Percentiles rank a stretch among this genome's conserved stretches.
These are phyloP conservation scores for Poeciliopsis turneri DNA, from an alignment of 2,797 vertebrate species.

Conservation along the genomic window DNA sequence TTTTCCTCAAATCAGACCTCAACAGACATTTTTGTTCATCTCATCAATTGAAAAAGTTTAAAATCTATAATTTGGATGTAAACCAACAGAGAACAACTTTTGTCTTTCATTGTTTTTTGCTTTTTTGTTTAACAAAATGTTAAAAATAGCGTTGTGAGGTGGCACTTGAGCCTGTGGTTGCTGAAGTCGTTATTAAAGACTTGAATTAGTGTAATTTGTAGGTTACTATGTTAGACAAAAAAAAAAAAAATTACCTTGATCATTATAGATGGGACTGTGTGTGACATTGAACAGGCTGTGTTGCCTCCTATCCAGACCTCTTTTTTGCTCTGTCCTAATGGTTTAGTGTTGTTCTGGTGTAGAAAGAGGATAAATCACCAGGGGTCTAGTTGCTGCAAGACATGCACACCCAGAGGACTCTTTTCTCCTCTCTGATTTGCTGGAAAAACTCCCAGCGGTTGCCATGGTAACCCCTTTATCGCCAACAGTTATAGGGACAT, in stretches of 20 bases:
- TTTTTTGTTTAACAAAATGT: not conserved
- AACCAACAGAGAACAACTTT: not conserved
- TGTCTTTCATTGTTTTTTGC: not conserved
- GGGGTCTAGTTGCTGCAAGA: conserved; percentile 49
- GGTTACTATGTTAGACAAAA: conserved; percentile 15
- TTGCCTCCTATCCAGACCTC: conserved; percentile 36
- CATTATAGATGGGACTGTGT: conserved; percentile 24
- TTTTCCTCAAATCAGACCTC: not conserved
- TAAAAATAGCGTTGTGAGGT: not conserved
- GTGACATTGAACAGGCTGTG: conserved; percentile 23
- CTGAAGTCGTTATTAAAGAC: conserved; percentile 38
- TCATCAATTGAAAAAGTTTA: no score
- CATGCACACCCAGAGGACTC: conserved; percentile 48
- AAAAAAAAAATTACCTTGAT: conserved; percentile 27
- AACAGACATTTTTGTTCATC: not conserved
- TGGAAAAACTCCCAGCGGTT: conserved; percentile 34
- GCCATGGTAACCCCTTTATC: conserved; percentile 70
- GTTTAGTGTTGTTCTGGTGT: conserved; percentile 44
- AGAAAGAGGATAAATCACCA: conserved; percentile 60
- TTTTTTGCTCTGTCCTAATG: conserved; percentile 59
- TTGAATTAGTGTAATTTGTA: conserved; percentile 37
- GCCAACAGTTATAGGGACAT: conserved; percentile 65
- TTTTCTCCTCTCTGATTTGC: conserved; percentile 49
- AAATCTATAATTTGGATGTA: not conserved
- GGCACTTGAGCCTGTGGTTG: conserved; percentile 19